Conservation (phyloP, 2,113 vertebrate species). For the Sceloporus undulatus region DNA sequence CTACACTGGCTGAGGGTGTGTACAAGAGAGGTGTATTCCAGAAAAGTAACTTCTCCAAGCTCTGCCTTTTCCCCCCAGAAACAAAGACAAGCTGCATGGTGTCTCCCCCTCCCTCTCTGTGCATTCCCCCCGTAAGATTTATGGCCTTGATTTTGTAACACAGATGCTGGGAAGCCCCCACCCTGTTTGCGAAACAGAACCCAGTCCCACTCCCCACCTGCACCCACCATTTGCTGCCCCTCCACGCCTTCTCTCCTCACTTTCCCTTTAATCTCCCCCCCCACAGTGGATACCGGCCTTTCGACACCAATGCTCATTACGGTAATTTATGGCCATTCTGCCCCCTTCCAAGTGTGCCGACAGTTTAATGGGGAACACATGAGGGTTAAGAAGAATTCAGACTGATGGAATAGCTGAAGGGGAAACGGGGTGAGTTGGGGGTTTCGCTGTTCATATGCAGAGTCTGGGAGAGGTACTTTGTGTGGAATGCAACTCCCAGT, state of each 20-base stretch:
- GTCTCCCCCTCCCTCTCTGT: neutral
- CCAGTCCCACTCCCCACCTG: constrained; percentile 12
- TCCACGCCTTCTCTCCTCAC: neutral
- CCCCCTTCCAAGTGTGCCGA: neutral
- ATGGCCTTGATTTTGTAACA: constrained; percentile 10
- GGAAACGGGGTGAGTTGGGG: too few species aligned
- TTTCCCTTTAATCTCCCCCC: constrained; percentile 19
- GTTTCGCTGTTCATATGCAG: too few species aligned
- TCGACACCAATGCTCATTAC: constrained; percentile 15
- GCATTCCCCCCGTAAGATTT: constrained; percentile 49
- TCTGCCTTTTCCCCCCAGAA: neutral
- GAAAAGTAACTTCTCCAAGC: too few species aligned
- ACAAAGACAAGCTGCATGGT: neutral
- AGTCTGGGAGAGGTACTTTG: too few species aligned
- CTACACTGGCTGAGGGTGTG: too few species aligned
- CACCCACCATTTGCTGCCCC: neutral
- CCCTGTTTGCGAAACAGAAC: neutral
- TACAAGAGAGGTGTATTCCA: too few species aligned
- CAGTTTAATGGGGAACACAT: constrained; percentile 72
- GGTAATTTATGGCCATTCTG: constrained; percentile 53
- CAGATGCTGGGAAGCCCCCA: constrained; percentile 2
- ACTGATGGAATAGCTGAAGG: neutral
- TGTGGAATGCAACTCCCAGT: neutral
- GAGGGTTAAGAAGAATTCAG: neutral
- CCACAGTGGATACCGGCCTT: neutral